Percentiles rank a stretch among this genome's conserved stretches.
Evolutionary conservation across 2,888 invertebrate genomes (phyloP).

Genomic region (Polietes domitor): DNA sequence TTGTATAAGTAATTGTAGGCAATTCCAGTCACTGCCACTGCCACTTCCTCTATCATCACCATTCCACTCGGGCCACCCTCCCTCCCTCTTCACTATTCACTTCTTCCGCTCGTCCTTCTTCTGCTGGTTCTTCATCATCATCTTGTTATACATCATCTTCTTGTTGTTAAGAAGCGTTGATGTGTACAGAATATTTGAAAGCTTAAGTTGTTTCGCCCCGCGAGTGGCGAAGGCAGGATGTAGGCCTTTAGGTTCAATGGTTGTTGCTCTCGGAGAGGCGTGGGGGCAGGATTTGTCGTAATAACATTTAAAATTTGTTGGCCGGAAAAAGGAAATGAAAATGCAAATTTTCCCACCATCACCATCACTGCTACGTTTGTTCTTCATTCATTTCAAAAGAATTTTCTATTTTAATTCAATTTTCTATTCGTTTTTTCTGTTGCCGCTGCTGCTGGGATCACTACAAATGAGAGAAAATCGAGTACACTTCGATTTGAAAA

Average conservation of each 20-base stretch:
- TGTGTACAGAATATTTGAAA: slow-evolving; percentile 11
- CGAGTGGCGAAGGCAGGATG: neutral
- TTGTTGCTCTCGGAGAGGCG: neutral
- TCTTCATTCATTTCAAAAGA: neutral
- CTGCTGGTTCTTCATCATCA: neutral
- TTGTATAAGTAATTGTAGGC: slow-evolving; percentile 38
- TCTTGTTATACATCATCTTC: slow-evolving; percentile 11
- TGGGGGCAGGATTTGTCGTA: slow-evolving; percentile 1
- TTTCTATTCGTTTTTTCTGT: neutral
- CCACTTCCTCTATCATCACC: neutral
- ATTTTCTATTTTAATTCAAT: slow-evolving; percentile 27
- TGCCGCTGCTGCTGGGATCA: neutral
- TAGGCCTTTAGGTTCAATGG: neutral
- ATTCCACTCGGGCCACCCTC: neutral
- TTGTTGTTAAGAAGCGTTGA: slow-evolving; percentile 24
- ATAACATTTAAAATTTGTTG: slow-evolving; percentile 44
- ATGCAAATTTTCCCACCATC: slow-evolving; percentile 24
- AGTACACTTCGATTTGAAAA: slow-evolving; percentile 20
- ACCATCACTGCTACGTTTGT: neutral
- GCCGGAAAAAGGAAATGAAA: slow-evolving; percentile 40
- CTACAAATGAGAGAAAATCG: neutral
- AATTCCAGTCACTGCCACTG: slow-evolving; percentile 14
- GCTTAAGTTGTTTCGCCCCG: slow-evolving; percentile 16
- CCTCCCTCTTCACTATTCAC: neutral
- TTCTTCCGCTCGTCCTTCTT: no score